Evolutionary conservation across 2,113 vertebrate species (phyloP), one percentile per base, ranked within the genome.

Genomic region (Heloderma charlesbogerti): DNA sequence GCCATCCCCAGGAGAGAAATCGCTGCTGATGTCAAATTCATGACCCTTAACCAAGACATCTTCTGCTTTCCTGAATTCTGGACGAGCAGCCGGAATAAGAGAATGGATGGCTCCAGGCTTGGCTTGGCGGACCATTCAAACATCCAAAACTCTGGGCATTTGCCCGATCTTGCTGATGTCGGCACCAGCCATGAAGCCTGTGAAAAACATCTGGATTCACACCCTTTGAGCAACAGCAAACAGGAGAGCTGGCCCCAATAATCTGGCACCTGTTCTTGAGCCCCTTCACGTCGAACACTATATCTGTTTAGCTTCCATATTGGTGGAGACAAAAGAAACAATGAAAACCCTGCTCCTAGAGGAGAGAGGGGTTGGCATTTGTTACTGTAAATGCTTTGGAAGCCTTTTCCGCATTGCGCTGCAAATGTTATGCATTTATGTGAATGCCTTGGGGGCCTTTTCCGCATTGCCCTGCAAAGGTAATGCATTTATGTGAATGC

Each of bases 231-330:
- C 69, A 9, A 22, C 74, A 78, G 54, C 31, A 34, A 63, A 57
- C n/a, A 10, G 45, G 22, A 34, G 9, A 8, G 22, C 1, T 74
- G 27, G n/a, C 86, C 72, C 37, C 37, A 45, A 20, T 18, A 2
- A 43, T 43, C 8, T 4, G 37, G 31, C 1, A 34, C 74, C 40
- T 66, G 10, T 29, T 75, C 54, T 45, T 31, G 37, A 88, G 37
- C 10, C 60, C n/a, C 45, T 51, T 79, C 67, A 3, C n/a, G 20
- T 16, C 45, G 9, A 72, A 86, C 45, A 34, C 16, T 12, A 10
- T 3, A 2, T 45, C 87, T 83, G 31, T 89, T 92, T 86, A 80
- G 88, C 87, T 80, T 84, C 85, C 60, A 29, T 77, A 37, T 84
- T 31, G n/a, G 51, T 77, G 79, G 77, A 93, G 31, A 85, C 10